Conservation (phyloP, 1,140 invertebrate genomes). For the Drusus annulatus region DNA sequence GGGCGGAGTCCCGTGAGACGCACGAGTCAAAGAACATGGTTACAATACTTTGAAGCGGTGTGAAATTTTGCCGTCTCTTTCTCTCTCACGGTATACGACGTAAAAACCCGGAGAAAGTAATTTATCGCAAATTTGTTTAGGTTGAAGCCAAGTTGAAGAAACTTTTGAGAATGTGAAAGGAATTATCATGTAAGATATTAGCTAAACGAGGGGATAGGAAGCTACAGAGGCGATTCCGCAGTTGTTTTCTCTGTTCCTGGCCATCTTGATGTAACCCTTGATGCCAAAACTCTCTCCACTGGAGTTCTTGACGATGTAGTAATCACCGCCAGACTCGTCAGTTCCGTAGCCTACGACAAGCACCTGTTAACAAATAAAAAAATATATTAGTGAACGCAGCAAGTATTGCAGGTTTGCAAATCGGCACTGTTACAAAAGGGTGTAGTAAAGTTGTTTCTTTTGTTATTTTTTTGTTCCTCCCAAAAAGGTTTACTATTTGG, state of each 20-base stretch:
- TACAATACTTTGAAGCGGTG: too few species aligned
- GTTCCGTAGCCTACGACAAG: constrained; percentile 79
- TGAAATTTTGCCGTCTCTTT: too few species aligned
- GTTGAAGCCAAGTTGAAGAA: too few species aligned
- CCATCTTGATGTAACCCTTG: constrained; percentile 92
- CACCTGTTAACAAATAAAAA: constrained; percentile 63
- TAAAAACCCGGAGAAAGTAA: too few species aligned
- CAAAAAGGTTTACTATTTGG: too few species aligned
- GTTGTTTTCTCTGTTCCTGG: constrained; percentile 88
- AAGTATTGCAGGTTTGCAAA: not conserved
- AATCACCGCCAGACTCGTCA: constrained; percentile 74
- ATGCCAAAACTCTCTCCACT: constrained; percentile 90
- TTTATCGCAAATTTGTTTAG: too few species aligned
- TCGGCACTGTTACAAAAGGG: too few species aligned
- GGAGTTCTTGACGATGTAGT: constrained; percentile 80
- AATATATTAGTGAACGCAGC: not conserved
- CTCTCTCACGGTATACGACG: too few species aligned
- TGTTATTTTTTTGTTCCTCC: too few species aligned
- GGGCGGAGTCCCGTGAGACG: too few species aligned
- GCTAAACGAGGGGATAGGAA: constrained; percentile 87
- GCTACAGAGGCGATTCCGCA: constrained; percentile 91
- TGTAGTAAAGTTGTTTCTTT: too few species aligned
- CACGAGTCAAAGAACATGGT: too few species aligned
- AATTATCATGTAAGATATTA: not conserved
- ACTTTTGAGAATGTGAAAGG: not conserved